Conservation (phyloP, 30 jellyfish, hydroid and myxozoan species). For the Chrysaora quinquecirrha region DNA sequence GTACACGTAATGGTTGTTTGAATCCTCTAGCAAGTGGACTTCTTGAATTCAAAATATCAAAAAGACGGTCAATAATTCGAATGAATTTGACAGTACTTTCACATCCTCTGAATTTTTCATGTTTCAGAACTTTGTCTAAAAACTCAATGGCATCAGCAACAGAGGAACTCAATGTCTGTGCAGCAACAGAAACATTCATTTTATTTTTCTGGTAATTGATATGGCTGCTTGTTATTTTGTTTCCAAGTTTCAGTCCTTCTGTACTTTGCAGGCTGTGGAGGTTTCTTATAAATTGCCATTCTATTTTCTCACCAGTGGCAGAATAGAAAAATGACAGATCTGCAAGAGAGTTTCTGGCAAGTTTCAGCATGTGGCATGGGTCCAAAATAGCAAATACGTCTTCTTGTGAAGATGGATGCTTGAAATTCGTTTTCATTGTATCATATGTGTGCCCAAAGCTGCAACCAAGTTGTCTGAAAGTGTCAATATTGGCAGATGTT, state of each 20-base stretch:
- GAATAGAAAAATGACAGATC: slow-evolving; percentile 14
- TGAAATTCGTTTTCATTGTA: neutral
- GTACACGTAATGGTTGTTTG: slow-evolving; percentile 32
- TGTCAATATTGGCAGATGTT: slow-evolving; percentile 14
- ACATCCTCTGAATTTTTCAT: slow-evolving; percentile 4
- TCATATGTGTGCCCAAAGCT: neutral
- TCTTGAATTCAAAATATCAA: slow-evolving; percentile 44
- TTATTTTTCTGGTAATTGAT: slow-evolving; percentile 40
- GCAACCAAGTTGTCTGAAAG: slow-evolving; percentile 21
- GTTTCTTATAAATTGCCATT: slow-evolving; percentile 15
- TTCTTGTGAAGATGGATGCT: slow-evolving; percentile 9
- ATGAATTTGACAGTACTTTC: slow-evolving; percentile 42
- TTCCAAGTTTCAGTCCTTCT: slow-evolving; percentile 35
- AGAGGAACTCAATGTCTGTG: slow-evolving; percentile 40
- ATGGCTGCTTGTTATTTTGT: slow-evolving; percentile 23
- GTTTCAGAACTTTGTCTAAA: neutral
- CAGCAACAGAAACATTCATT: slow-evolving; percentile 61
- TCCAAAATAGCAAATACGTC: slow-evolving; percentile 15
- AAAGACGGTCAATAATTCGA: slow-evolving; percentile 16
- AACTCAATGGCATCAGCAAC: slow-evolving; percentile 49
- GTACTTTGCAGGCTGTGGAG: slow-evolving; percentile 27
- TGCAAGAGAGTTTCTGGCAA: slow-evolving; percentile 71
- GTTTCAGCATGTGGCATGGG: slow-evolving; percentile 72
- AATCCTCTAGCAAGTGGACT: slow-evolving; percentile 44
- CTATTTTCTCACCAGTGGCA: slow-evolving; percentile 11